phyloP scores from a whole-genome alignment of 2,113 vertebrate species.

The Hypanus sabinus region DNA sequence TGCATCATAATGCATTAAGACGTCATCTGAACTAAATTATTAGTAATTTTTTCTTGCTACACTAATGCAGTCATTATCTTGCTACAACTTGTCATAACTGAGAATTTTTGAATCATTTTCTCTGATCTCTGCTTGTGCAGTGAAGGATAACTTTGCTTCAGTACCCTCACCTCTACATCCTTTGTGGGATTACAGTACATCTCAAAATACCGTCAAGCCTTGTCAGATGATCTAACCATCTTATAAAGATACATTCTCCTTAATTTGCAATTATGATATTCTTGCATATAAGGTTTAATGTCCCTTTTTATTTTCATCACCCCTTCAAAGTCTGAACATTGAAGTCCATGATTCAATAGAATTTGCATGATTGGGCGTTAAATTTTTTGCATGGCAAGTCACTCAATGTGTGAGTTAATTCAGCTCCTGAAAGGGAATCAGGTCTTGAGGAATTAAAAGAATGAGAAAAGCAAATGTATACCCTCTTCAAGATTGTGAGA shows the following conservation, averaged over 20 bases:
- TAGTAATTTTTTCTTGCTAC: background rate
- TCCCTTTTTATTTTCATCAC: background rate
- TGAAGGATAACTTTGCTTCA: background rate
- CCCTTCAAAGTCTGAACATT: background rate
- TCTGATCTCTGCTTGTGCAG: background rate
- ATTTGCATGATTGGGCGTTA: background rate
- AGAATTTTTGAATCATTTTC: background rate
- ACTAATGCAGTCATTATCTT: background rate
- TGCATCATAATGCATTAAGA: constrained; percentile 31
- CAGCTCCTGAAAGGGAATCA: background rate
- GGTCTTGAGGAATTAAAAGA: background rate
- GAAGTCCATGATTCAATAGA: background rate
- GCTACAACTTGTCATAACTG: constrained; percentile 1
- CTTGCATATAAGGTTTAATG: background rate
- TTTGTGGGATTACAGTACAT: background rate
- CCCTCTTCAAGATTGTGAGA: background rate
- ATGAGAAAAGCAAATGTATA: background rate
- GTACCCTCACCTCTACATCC: background rate
- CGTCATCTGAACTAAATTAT: background rate
- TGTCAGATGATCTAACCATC: background rate
- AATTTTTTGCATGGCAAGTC: background rate
- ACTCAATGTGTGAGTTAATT: background rate
- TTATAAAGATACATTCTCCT: background rate
- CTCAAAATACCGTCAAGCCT: background rate
- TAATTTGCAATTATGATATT: background rate